Conservation (phyloP, 2,888 invertebrate genomes). For the Trichopoda pennipes region DNA sequence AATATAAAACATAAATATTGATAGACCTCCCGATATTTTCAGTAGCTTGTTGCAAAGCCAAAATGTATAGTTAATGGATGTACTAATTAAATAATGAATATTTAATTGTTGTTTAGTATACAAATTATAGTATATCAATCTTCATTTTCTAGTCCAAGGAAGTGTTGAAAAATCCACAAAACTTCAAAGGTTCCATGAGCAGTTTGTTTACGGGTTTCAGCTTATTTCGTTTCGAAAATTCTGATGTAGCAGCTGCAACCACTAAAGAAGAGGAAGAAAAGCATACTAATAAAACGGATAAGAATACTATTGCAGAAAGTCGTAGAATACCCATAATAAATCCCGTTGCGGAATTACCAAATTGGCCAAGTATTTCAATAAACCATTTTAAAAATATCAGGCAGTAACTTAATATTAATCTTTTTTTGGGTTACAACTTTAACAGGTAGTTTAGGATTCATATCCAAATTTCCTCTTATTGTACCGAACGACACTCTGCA, state of each 20-base stretch:
- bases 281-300: constrained; percentile 77
- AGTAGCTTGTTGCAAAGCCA: constrained; percentile 52
- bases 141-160: constrained; percentile 79
- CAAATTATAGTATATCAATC: constrained; percentile 7
- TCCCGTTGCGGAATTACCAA: constrained; percentile 91
- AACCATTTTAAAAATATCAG: not conserved
- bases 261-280: constrained; percentile 79
- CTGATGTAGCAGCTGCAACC: constrained; percentile 75
- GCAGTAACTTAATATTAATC: too few relatives aligned
- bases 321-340: constrained; percentile 94
- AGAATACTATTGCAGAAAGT: constrained; percentile 82
- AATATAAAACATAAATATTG: constrained; percentile 10
- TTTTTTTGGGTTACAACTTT: constrained; percentile 50
- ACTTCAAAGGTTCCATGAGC: constrained; percentile 84
- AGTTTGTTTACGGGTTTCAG: constrained; percentile 82
- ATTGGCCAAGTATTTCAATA: constrained; percentile 91
- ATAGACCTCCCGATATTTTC: constrained; percentile 44
- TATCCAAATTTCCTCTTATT: constrained; percentile 97
- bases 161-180: constrained; percentile 80
- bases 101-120: too few relatives aligned
- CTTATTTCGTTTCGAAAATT: constrained; percentile 78
- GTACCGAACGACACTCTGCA: constrained; percentile 93
- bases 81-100: too few relatives aligned
- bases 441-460: constrained; percentile 86
- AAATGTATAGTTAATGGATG: constrained; percentile 2